phyloP scores from a whole-genome alignment of 2,113 vertebrate genomes.

The Fregata magnificens region DNA sequence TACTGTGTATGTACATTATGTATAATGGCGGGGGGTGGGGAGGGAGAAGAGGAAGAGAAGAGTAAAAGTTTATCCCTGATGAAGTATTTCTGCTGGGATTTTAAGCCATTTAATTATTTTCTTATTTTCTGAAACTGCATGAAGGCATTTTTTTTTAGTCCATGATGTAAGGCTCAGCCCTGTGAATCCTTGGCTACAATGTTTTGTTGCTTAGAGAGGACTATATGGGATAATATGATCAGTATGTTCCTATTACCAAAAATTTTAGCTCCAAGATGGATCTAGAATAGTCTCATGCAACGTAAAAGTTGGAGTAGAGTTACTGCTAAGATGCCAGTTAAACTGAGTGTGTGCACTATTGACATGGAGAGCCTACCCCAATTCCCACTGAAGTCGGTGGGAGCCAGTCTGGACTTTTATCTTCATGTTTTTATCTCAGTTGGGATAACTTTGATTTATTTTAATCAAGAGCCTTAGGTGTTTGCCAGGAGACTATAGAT shows the following conservation, averaged over 20 bases:
- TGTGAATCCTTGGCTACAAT: neutral
- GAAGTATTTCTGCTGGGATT: neutral
- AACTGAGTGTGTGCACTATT: neutral
- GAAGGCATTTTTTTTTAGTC: neutral
- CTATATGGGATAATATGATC: neutral
- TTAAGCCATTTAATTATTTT: neutral
- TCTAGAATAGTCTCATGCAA: neutral
- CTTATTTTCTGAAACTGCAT: neutral
- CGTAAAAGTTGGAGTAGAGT: neutral
- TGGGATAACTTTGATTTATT: neutral
- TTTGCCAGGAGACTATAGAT: neutral
- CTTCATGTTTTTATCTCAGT: neutral
- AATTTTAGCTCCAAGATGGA: neutral
- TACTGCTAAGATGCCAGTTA: neutral
- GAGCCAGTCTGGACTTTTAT: neutral
- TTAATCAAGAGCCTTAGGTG: neutral
- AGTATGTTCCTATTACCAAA: neutral
- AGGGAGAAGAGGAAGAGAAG: neutral
- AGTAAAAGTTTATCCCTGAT: neutral
- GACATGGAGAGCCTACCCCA: neutral
- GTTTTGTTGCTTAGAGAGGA: neutral
- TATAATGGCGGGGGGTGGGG: rapidly evolving
- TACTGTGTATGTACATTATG: rapidly evolving
- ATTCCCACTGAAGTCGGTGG: neutral
- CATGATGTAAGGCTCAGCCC: neutral